Conservation (phyloP, 1,140 invertebrate genomes). For the Sweltsa coloradensis region DNA sequence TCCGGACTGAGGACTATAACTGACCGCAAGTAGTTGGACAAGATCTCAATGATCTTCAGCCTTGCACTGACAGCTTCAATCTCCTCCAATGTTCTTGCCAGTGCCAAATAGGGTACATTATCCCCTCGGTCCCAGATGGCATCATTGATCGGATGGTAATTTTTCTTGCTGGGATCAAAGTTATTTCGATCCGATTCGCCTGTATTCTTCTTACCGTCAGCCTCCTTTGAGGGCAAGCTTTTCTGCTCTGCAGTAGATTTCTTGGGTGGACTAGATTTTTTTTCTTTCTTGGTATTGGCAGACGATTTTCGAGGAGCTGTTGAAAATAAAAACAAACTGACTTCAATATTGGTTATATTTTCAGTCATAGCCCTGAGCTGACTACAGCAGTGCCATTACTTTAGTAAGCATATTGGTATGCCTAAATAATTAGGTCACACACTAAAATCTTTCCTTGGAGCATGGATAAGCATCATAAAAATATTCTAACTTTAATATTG, state of each 20-base stretch:
- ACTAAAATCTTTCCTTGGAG: too few relatives aligned
- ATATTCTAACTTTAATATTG: too few relatives aligned
- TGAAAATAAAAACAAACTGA: too few relatives aligned
- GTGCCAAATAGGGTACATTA: conserved; percentile 81
- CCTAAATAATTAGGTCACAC: too few relatives aligned
- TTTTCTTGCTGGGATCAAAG: conserved; percentile 64
- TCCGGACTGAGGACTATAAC: conserved; percentile 77
- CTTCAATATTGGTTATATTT: too few relatives aligned
- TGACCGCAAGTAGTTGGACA: conserved; percentile 90
- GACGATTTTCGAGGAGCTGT: too few relatives aligned
- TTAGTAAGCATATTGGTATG: too few relatives aligned
- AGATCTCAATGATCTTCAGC: conserved; percentile 87
- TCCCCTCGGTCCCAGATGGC: conserved; percentile 73
- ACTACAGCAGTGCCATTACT: too few relatives aligned
- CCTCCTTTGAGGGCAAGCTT: conserved; percentile 1
- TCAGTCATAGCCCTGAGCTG: too few relatives aligned
- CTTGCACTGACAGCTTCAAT: conserved; percentile 84
- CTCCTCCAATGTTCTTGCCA: conserved; percentile 79
- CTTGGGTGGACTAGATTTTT: too few relatives aligned
- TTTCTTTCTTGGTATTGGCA: too few relatives aligned
- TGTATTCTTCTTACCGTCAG: conserved; percentile 5
- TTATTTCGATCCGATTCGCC: conserved; percentile 24
- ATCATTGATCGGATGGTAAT: conserved; percentile 84
- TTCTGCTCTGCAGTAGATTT: neutral
- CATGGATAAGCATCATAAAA: too few relatives aligned